Base-by-base conservation (phyloP, 2,797 vertebrate genomes). In the Argya squamiceps region DNA sequence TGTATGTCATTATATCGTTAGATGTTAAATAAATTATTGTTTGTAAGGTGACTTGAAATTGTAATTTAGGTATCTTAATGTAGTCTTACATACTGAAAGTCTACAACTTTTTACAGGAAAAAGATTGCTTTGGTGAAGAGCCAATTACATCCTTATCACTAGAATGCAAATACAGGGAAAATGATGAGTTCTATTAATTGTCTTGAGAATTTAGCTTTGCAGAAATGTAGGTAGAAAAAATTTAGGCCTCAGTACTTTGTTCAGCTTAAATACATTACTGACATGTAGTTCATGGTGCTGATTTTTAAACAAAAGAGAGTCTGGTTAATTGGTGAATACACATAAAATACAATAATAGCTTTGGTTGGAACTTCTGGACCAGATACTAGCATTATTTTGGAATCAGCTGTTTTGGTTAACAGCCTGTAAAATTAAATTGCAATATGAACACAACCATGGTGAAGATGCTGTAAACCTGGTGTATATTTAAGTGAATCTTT, bases 1-100 rank as follows among this genome's bases (percentile, higher is more conserved):
- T 0, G 0, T n/a, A 37, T 30, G 21, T 19, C n/a, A 13, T 64
- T 44, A 18, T 13, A 53, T 5, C 37, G 15, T 46, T 44, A 5
- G 34, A 49, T 60, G 17, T 2, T 52, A 68, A 82, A 79, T n/a
- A 83, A 73, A 58, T 49, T 30, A 27, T 79, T 80, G 24, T 20
- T 47, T 15, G 6, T 21, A 50, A 74, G 14, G 11, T 43, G 6
- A 67, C 14, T 55, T 67, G 14, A 78, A 84, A 34, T 32, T 80
- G 9, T 21, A 73, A 86, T 81, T 89, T 46, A 59, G 53, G 47
- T 30, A 43, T 6, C 3, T 55, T 77, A 39, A 39, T 65, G 2
- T 3, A 8, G 24, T 21, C 9, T n/a, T 75, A 22, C 18, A 43
- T 29, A 70, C 24, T 30, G 44, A 50, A 74, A 63, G 15, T 6